Conservation (phyloP, 2,113 vertebrate genomes). For the Symphodus melops region DNA sequence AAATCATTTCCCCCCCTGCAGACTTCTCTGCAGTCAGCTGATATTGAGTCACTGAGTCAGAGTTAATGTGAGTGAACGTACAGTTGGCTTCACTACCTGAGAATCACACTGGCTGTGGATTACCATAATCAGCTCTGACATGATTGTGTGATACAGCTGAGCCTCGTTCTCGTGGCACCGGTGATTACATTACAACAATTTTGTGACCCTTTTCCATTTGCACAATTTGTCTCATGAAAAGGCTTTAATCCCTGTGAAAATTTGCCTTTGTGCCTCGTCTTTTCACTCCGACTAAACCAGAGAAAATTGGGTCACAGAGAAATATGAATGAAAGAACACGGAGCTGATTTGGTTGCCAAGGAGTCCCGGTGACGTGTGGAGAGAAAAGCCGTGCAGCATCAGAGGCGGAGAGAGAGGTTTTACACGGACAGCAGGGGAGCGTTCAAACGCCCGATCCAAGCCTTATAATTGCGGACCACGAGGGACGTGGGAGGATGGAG, state of each 20-base stretch:
- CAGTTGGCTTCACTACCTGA: constrained; percentile 42
- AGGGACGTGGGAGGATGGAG: constrained; percentile 2
- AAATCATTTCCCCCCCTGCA: constrained; percentile 20
- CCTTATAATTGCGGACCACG: constrained; percentile 10
- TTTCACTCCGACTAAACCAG: constrained; percentile 70
- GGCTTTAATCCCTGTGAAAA: constrained; percentile 69
- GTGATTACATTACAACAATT: constrained; percentile 65
- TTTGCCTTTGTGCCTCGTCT: constrained; percentile 68
- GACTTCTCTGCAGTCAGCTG: constrained; percentile 11
- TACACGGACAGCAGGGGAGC: constrained; percentile 28
- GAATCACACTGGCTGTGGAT: constrained; percentile 36
- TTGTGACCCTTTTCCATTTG: constrained; percentile 61
- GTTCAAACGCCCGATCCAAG: constrained; percentile 33
- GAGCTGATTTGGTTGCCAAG: constrained; percentile 64
- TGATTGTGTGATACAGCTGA: constrained; percentile 41
- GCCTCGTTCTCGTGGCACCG: constrained; percentile 40
- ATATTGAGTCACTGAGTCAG: constrained; percentile 3
- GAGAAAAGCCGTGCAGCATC: constrained; percentile 27
- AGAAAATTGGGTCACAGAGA: constrained; percentile 75
- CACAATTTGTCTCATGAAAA: constrained; percentile 67
- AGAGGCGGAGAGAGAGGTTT: constrained; percentile 28
- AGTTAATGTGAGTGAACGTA: constrained; percentile 10
- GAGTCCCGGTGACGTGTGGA: constrained; percentile 59
- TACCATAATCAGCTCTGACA: constrained; percentile 49
- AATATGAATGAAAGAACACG: constrained; percentile 77